Conservation (phyloP, 2,113 vertebrate species). For the Spilogale gracilis region DNA sequence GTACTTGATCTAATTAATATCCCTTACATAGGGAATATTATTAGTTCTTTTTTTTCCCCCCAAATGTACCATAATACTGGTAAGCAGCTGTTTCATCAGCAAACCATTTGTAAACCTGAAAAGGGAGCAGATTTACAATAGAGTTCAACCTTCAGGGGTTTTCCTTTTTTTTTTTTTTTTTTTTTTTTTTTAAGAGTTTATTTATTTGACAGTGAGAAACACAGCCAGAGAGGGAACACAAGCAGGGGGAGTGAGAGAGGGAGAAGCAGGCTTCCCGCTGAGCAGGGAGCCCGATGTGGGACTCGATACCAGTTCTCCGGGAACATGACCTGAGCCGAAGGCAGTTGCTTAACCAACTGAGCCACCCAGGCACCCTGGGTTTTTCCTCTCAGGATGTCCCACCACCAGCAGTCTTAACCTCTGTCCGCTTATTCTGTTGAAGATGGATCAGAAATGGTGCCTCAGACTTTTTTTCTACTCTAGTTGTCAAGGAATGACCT, state of each 20-base stretch:
- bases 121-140: conserved; percentile 76
- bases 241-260: too few relatives aligned
- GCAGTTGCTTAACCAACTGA: too few relatives aligned
- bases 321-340: too few relatives aligned
- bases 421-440: not conserved
- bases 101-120: conserved; percentile 80
- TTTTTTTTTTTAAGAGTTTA: too few relatives aligned
- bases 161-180: too few relatives aligned
- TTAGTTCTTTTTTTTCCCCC: not conserved
- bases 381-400: conserved; percentile 59
- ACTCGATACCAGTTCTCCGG: too few relatives aligned
- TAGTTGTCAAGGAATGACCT: not conserved
- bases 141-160: conserved; percentile 72
- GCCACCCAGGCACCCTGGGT: too few relatives aligned
- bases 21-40: conserved; percentile 54
- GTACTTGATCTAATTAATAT: conserved; percentile 80
- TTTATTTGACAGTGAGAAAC: too few relatives aligned
- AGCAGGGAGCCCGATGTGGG: too few relatives aligned
- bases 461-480: not conserved
- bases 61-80: not conserved
- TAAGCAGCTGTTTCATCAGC: conserved; percentile 4
- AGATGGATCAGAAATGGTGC: not conserved
- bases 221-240: too few relatives aligned
- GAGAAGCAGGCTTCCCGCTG: too few relatives aligned
- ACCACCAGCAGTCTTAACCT: not conserved